Percentiles rank a stretch among this genome's conserved stretches.
Conservation (phyloP, 2,113 vertebrate genomes). For the Xenopus borealis region DNA sequence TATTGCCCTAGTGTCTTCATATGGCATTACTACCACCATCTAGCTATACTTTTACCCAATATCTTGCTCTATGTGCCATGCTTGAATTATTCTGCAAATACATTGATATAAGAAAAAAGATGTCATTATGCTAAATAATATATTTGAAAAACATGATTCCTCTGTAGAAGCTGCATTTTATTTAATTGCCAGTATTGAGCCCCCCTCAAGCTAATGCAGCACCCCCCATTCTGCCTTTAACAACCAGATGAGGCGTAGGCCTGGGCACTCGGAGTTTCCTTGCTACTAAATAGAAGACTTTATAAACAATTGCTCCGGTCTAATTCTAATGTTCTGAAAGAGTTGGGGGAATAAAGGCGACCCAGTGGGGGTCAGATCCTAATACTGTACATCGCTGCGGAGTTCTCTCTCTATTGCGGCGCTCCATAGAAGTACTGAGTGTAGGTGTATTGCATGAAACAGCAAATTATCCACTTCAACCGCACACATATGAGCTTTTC, state of each 20-base stretch:
- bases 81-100: too few relatives aligned
- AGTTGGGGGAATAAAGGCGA: slow-evolving; percentile 1
- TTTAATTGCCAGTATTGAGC: too few relatives aligned
- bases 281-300: slow-evolving; percentile 22
- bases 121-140: too few relatives aligned
- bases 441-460: slow-evolving; percentile 10
- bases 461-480: slow-evolving; percentile 17
- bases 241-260: slow-evolving; percentile 25
- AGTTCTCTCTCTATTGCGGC: neutral
- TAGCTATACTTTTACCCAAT: too few relatives aligned
- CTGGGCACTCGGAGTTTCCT: neutral
- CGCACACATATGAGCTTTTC: neutral
- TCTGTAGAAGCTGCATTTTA: too few relatives aligned
- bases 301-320: slow-evolving; percentile 21
- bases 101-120: too few relatives aligned
- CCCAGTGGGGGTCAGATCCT: neutral
- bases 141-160: too few relatives aligned
- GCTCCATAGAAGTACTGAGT: neutral
- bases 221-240: neutral
- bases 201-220: neutral
- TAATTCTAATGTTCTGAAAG: slow-evolving; percentile 34
- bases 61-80: too few relatives aligned
- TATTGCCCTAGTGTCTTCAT: too few relatives aligned
- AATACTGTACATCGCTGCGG: too few relatives aligned
- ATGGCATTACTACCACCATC: too few relatives aligned